A percentile compares a stretch with the other conserved stretches of the same genome.
Conservation (phyloP, 2,797 vertebrate species). For the Pipistrellus pipistrellus region DNA sequence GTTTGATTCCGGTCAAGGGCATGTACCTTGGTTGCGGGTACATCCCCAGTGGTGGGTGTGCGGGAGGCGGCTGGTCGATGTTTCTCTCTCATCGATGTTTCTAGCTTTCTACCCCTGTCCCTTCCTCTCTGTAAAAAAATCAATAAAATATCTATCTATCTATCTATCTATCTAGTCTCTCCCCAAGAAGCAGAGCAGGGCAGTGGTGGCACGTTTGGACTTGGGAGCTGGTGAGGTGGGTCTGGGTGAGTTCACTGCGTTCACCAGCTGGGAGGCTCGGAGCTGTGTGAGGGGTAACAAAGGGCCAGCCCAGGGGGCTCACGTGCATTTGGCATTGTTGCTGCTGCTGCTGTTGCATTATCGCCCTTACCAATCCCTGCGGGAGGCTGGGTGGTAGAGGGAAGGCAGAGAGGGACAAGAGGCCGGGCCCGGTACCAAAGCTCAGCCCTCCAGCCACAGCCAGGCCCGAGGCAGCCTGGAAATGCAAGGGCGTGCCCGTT, state of each 20-base stretch:
- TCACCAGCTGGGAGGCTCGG: neutral
- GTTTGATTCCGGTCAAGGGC: too few relatives aligned
- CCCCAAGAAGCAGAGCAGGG: neutral
- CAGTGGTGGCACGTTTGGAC: neutral
- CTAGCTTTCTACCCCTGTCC: too few relatives aligned
- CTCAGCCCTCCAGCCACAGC: neutral
- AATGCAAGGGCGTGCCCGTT: neutral
- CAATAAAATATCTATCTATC: too few relatives aligned
- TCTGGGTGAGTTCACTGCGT: neutral
- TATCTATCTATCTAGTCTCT: neutral
- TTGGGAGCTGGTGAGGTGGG: neutral
- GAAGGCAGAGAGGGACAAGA: neutral
- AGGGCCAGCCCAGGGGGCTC: neutral
- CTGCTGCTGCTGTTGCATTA: too few relatives aligned
- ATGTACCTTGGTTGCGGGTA: too few relatives aligned
- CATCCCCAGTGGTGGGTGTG: too few relatives aligned
- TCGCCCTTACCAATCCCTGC: neutral
- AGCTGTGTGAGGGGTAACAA: neutral
- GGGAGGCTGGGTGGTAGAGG: too few relatives aligned
- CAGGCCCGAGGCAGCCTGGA: neutral
- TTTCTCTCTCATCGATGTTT: too few relatives aligned
- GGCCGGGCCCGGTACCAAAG: fast-evolving
- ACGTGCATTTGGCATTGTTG: neutral
- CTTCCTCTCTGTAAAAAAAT: too few relatives aligned
- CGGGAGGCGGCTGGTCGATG: too few relatives aligned